Base-by-base conservation (phyloP, 1,140 invertebrate species). In the Arion vulgaris region DNA sequence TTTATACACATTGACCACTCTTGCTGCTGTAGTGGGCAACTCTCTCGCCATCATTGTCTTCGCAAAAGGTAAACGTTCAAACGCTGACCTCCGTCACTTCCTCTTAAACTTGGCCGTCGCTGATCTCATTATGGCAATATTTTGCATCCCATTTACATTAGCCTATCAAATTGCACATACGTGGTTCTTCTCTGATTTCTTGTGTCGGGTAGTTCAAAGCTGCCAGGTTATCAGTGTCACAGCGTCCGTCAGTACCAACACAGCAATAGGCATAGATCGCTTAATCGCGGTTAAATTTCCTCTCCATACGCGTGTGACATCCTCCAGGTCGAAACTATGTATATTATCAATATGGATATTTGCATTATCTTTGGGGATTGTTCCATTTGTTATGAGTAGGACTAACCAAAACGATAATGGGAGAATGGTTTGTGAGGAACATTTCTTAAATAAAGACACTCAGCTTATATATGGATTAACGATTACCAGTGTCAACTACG, bases 21-120 rank as follows among this genome's bases (percentile, higher is more conserved):
- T 90, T 15, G 83, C 89, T 15, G 87, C 90, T 5, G 85, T 92
- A 26, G 71, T 86, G 7, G 91, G 91, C 11, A 92, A 92, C 84
- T 73, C 84, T 17, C 49, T 91, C 32, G 90, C 87, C 5, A 89
- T 92, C 32, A 77, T 90, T 28, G 88, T 92, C 9, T 92, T 92
- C 71, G 76, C 86, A 2, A 77, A 82, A 34, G 91, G 91, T 4
- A 83, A 86, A 38, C 80, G 89, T 13, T 90, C 86, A 17, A 82
- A 87, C 36, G 90, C 90, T 13, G 91, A 92, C 68, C 85, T 92
- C 13, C 85, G 91, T 0, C 86, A 87, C 0, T 97, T 96, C 92
- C 93, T 97, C n/a, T 94, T 97, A 36, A 97, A 97, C 92, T 93
- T 97, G 93, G 95, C 92, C 45, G 86, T 91, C 17, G 88, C 91